A percentile compares a stretch with the other conserved stretches of the same genome.
Evolutionary conservation across 1,140 invertebrate genomes (phyloP).

Genomic region (Geopemphigus sp.): DNA sequence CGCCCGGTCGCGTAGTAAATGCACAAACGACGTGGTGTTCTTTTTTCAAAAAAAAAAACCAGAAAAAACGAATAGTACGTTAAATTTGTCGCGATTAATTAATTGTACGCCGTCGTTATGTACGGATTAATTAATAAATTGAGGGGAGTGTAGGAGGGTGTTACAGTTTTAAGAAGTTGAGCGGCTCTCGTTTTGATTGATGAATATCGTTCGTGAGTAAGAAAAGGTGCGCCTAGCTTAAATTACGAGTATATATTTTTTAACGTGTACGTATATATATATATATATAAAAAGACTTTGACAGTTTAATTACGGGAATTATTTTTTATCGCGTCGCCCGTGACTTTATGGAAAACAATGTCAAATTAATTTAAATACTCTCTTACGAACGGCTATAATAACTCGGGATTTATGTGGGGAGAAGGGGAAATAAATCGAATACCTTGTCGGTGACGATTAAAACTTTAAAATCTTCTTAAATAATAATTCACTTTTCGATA

Average conservation of each 20-base stretch:
- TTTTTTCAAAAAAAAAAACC: too few species aligned
- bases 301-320: conserved; percentile 29
- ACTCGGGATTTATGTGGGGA: background rate
- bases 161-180: background rate
- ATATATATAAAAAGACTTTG: background rate
- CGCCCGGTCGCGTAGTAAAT: too few species aligned
- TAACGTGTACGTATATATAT: background rate
- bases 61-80: too few species aligned
- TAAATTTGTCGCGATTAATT: too few species aligned
- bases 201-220: background rate
- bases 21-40: too few species aligned
- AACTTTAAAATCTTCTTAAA: conserved; percentile 8
- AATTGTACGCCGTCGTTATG: background rate
- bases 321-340: background rate
- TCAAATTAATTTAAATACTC: conserved; percentile 20
- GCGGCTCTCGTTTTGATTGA: background rate
- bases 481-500: background rate
- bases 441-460: background rate
- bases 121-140: too few species aligned
- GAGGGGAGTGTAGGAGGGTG: too few species aligned
- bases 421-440: background rate
- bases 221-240: background rate
- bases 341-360: background rate
- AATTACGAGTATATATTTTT: background rate
- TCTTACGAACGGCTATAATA: background rate